Conservation (phyloP, 2,113 vertebrate species). For the Taxidea taxus region DNA sequence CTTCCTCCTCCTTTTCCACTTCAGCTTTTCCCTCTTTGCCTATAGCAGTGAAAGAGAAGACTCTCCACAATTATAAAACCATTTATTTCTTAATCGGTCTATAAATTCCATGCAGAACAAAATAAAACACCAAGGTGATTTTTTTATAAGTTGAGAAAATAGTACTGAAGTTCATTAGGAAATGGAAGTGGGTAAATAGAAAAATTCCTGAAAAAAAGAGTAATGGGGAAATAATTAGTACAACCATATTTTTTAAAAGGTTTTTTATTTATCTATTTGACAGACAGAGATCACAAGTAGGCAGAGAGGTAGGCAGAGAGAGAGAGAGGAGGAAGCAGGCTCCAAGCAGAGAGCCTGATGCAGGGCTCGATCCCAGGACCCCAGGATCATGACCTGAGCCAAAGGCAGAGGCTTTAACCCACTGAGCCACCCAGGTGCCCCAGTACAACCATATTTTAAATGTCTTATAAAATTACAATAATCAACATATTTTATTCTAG, state of each 20-base stretch:
- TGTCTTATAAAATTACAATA: background rate
- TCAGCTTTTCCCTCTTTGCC: background rate
- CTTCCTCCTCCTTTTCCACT: background rate
- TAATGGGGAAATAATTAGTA: background rate
- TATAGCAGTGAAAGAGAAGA: background rate
- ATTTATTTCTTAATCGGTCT: background rate
- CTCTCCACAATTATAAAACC: background rate
- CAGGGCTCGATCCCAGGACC: too few relatives aligned
- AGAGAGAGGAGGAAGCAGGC: too few relatives aligned
- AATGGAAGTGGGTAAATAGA: background rate
- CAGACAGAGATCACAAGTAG: too few relatives aligned
- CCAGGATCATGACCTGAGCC: too few relatives aligned
- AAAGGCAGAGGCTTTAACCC: too few relatives aligned
- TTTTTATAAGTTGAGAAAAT: slow-evolving; percentile 22
- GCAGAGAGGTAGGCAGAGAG: too few relatives aligned
- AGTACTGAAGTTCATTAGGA: background rate
- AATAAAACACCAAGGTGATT: slow-evolving; percentile 3
- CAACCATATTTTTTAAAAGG: background rate
- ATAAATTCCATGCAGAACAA: background rate
- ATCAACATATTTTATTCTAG: background rate
- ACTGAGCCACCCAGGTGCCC: too few relatives aligned
- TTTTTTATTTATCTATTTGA: too few relatives aligned
- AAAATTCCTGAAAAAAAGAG: slow-evolving; percentile 21
- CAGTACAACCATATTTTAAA: background rate
- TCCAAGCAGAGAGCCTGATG: too few relatives aligned